Evolutionary conservation across 2,113 vertebrate genomes (phyloP), one percentile per base, ranked within the genome.

Genomic region (Anguilla japonica): DNA sequence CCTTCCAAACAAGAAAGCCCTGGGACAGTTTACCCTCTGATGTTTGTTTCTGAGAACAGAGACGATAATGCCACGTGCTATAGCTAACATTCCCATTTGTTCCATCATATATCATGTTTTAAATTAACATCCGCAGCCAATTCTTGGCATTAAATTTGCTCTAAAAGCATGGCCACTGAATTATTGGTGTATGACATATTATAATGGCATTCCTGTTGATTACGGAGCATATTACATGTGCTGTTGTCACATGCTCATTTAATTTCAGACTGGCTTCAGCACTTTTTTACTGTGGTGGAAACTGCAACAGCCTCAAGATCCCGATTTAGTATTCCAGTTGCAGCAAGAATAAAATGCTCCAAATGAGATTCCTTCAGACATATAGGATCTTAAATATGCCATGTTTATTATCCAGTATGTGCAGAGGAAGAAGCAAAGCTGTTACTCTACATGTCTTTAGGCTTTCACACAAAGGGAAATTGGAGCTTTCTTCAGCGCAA

Each of bases 1-100:
- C 85, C 85, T 90, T 75, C 13, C 87, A 83, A 78, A 88, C 86
- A 88, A 79, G 79, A 87, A 75, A 79, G 84, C 89, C 81, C 91
- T 56, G 86, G 85, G 85, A 86, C 43, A 87, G 81, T 79, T 82
- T 89, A 22, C 86, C 57, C 88, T 84, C 85, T 53, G 88, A 18
- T 78, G 56, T 83, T 63, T 87, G 81, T 57, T 57, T 83, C 60
- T 67, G 22, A 67, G 60, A 20, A 22, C 22, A 67, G 18, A 4
- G 60, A 67, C 50, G 7, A 53, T 11, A 53, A 11, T 53, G 50
- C 50, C 2, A 53, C 13, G 50, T 53, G 50, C 8, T 53, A 53
- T 53, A 46, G 43, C 43, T 46, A 53, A 53, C 50, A 53, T 53
- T 53, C 50, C 50, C 13, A 14, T 53, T 53, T 6, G 50, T 53